Evolutionary conservation across 2,888 invertebrate species (phyloP).

Genomic region (Strigamia crassipes): DNA sequence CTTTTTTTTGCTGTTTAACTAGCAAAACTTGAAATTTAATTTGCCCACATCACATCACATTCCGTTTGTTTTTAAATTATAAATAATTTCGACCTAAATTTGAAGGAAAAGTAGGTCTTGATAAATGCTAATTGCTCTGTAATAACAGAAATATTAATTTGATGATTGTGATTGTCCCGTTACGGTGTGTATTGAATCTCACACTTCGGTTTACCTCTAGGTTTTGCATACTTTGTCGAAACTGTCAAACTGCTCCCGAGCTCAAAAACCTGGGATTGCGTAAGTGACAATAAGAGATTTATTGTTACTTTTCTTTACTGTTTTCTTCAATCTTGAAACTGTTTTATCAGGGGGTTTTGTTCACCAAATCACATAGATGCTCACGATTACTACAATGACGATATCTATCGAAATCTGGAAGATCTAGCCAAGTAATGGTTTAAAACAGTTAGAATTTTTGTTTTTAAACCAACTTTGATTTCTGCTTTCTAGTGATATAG

Average conservation of each 20-base stretch:
- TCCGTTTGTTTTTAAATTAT: no score
- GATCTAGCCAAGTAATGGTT: constrained; percentile 55
- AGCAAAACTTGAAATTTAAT: no score
- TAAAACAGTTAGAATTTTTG: not conserved
- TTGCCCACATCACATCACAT: no score
- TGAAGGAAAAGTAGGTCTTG: not conserved
- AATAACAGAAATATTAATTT: not conserved
- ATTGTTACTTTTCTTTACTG: no score
- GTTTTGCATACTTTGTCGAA: constrained; percentile 85
- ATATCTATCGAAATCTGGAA: constrained; percentile 60
- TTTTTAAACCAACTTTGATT: not conserved
- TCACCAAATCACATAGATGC: constrained; percentile 65
- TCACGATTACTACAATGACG: constrained; percentile 56
- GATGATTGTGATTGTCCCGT: no score
- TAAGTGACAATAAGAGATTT: constrained; percentile 64
- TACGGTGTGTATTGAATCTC: no score
- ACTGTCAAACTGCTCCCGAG: constrained; percentile 79
- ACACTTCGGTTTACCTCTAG: constrained; percentile 54
- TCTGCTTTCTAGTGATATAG: constrained; percentile 1
- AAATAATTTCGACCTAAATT: no score
- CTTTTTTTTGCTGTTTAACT: no score
- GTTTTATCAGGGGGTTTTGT: constrained; percentile 76
- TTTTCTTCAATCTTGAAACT: no score
- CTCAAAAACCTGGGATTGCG: constrained; percentile 71
- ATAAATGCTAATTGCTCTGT: not conserved